Conservation (phyloP, 1,140 invertebrate species). For the Rhagoletis zephyria region DNA sequence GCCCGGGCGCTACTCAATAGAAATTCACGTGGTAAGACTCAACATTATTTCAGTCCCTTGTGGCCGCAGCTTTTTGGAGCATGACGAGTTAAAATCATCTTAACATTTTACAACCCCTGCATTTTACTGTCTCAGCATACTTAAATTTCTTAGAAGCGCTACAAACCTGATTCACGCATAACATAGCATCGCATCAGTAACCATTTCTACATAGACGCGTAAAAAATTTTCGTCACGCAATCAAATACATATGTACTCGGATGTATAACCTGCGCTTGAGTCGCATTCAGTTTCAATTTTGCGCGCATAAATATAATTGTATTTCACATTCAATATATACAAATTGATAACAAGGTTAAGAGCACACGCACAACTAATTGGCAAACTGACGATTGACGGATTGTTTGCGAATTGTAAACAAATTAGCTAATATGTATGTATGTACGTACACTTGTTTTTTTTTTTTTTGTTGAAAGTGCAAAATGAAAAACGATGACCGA, state of each 20-base stretch:
- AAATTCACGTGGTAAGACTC: no score
- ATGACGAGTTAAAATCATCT: no score
- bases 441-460: background rate
- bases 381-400: background rate
- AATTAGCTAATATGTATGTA: background rate
- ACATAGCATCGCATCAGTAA: background rate
- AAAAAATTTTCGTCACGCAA: constrained; percentile 26
- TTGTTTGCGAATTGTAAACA: background rate
- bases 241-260: background rate
- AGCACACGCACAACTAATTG: constrained; percentile 2
- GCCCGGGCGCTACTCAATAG: no score
- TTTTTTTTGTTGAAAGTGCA: constrained; percentile 6
- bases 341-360: constrained; percentile 52
- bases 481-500: constrained; percentile 39
- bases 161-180: no score
- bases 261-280: background rate
- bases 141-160: no score
- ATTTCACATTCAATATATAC: constrained; percentile 31
- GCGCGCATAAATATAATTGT: background rate
- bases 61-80: no score
- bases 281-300: constrained; percentile 20
- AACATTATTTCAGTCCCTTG: no score
- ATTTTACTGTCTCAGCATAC: no score
- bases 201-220: background rate
- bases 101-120: no score